A percentile compares a stretch with the other conserved stretches of the same genome.
Conservation (phyloP, 2,797 vertebrate genomes). For the Monodelphis domestica region DNA sequence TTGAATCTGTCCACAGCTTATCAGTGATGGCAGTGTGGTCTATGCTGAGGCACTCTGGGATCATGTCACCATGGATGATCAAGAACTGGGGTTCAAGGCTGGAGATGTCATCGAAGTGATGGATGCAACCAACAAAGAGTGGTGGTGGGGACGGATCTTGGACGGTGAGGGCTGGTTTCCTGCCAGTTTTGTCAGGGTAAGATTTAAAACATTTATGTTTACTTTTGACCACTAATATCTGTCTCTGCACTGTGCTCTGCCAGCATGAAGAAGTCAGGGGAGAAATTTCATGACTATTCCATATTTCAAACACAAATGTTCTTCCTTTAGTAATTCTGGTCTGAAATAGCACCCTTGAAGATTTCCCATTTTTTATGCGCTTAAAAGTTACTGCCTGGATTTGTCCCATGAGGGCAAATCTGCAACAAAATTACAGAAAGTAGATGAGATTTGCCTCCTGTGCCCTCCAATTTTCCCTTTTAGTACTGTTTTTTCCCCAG, state of each 20-base stretch:
- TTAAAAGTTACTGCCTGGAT: background rate
- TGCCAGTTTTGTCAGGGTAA: slow-evolving; percentile 96
- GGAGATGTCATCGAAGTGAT: slow-evolving; percentile 97
- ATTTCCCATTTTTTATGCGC: background rate
- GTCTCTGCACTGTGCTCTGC: background rate
- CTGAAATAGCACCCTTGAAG: background rate
- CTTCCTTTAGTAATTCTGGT: background rate
- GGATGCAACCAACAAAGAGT: slow-evolving; percentile 97
- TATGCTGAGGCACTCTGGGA: slow-evolving; percentile 98
- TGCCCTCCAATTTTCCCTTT: background rate
- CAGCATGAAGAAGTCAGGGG: background rate
- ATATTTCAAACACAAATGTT: background rate
- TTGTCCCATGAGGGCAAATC: background rate
- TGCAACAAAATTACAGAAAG: background rate
- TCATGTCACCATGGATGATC: slow-evolving; percentile 98
- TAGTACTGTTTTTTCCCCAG: background rate
- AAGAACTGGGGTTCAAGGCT: slow-evolving; percentile 97
- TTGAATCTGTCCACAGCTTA: slow-evolving; percentile 89
- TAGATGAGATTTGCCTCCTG: background rate
- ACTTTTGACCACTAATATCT: background rate
- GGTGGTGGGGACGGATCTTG: slow-evolving; percentile 97
- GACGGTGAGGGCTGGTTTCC: slow-evolving; percentile 98
- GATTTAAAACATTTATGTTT: slow-evolving; percentile 41
- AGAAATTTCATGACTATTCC: background rate
- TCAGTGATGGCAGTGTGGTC: slow-evolving; percentile 97